A percentile compares a stretch with the other conserved stretches of the same genome.
phyloP scores from a whole-genome alignment of 2,113 vertebrate species.

The Amphilophus citrinellus region DNA sequence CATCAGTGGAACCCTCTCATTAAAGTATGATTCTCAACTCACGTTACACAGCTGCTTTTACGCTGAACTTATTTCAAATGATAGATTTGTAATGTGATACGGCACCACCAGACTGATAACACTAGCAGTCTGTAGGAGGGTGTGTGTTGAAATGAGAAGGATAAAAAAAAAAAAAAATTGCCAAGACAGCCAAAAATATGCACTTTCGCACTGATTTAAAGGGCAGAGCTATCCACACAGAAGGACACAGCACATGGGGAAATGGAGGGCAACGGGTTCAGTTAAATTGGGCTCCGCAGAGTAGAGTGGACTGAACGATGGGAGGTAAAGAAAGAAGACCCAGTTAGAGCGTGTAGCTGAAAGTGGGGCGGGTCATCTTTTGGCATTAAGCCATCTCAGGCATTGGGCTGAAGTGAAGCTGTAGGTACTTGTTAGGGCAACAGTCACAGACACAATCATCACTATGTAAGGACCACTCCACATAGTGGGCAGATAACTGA shows the following conservation, averaged over 20 bases:
- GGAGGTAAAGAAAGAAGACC: conserved; percentile 1
- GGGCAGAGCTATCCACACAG: background rate
- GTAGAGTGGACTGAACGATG: background rate
- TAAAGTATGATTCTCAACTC: background rate
- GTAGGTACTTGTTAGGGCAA: conserved; percentile 71
- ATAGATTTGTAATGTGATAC: background rate
- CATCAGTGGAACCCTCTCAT: background rate
- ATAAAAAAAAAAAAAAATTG: background rate
- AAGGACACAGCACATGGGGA: background rate
- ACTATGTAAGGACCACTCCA: conserved; percentile 75
- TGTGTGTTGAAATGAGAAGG: background rate
- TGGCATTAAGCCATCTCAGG: conserved; percentile 32
- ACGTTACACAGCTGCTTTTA: background rate
- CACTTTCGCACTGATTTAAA: background rate
- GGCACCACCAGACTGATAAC: background rate
- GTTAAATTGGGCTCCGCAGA: background rate
- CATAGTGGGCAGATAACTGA: conserved; percentile 59
- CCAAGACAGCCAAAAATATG: background rate
- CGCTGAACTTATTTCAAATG: background rate
- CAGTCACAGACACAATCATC: conserved; percentile 74
- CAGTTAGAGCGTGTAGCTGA: background rate
- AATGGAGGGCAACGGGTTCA: background rate
- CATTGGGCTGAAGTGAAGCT: conserved; percentile 20
- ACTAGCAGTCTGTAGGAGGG: background rate
- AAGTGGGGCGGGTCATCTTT: conserved; percentile 47